Evolutionary conservation across 2,113 vertebrate genomes (phyloP), one percentile per base, ranked within the genome.

Genomic region (Lota lota): DNA sequence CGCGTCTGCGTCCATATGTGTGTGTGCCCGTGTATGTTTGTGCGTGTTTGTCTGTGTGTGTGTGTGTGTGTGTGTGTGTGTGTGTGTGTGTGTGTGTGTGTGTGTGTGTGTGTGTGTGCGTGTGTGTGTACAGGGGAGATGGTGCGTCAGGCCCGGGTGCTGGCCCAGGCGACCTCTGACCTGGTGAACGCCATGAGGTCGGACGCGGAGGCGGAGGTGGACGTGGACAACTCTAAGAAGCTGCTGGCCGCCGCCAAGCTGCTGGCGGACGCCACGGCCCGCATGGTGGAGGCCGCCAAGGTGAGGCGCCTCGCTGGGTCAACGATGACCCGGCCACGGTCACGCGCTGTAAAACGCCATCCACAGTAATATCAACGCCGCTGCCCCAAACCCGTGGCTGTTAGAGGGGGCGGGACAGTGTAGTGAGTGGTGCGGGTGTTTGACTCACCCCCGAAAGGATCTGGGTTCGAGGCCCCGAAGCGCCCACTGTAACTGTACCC

Each of bases 241-340:
- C 94, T 99, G 4, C 91, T 99, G 57, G 97, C 97, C 0, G 97
- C 98, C 0, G 98, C 98, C 19, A 99, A 99, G 84, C 94, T 99
- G 16, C 79, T 99, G 83, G 98, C 98, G 0, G 98, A 99, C 80
- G 97, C 98, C 28, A 99, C 98, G 0, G 98, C 98, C 61, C 92
- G 97, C 62, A 99, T 99, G 98, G 98, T 99, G 66, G 98, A 99
- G 83, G 98, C 98, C 28, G 98, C 98, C 19, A 99, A 99, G 95
- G 98, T 99, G 24, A 73, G 62, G 86, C 20, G 15, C 63, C 5
- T 4, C 16, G 56, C 17, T 11, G 10, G 19, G 2, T 60, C 2
- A 21, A 19, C 7, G 12, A 58, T 19, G 1, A 57, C 58, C 2
- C 51, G 51, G 51, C 51, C 12, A 17, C 51, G 51, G 12, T 4